Conservation (phyloP, 2,888 invertebrate genomes). For the Tipula unca region DNA sequence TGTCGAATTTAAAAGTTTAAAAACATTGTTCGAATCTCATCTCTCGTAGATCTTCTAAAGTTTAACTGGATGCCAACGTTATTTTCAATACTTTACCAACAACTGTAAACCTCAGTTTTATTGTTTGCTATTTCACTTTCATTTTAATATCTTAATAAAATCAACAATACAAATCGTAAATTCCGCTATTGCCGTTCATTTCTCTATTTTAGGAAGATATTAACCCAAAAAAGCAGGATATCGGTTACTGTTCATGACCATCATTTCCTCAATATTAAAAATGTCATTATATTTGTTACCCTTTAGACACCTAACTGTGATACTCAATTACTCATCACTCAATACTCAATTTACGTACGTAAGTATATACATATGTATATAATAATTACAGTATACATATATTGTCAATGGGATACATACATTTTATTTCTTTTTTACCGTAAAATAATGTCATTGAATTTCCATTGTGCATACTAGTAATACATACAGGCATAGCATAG, state of each 20-base stretch:
- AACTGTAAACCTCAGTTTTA: no score
- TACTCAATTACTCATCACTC: no score
- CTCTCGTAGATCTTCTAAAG: no score
- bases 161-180: not conserved
- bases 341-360: no score
- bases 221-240: not conserved
- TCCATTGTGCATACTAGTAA: not conserved
- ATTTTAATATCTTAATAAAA: no score
- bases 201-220: not conserved
- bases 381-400: not conserved
- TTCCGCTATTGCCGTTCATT: not conserved
- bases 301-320: not conserved
- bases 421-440: not conserved
- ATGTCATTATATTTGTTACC: not conserved
- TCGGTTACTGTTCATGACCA: not conserved
- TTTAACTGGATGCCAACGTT: no score
- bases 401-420: not conserved
- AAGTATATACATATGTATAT: not conserved
- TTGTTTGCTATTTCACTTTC: no score
- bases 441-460: not conserved
- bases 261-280: not conserved
- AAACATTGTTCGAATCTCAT: no score
- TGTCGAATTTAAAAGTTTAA: no score
- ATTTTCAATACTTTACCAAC: no score
- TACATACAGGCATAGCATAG: not conserved